These are phyloP conservation scores for Lophotriccus pileatus DNA, from an alignment of 2,797 vertebrate genomes.

Conservation along the genomic window DNA sequence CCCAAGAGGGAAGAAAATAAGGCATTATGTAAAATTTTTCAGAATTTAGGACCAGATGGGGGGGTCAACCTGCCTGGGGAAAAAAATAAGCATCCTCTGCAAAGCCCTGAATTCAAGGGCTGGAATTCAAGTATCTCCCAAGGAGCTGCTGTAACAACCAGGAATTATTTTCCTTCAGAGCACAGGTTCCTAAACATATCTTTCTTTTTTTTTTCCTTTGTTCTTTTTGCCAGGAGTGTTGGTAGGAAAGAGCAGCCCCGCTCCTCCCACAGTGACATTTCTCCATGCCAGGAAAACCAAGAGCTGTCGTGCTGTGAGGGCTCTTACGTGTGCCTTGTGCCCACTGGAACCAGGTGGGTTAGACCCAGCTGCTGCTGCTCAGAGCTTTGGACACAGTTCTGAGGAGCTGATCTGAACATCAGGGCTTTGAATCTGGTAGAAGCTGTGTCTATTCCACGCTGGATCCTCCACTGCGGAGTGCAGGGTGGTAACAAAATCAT, in stretches of 20 bases:
- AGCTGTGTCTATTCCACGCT: background rate
- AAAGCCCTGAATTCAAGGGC: background rate
- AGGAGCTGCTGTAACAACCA: background rate
- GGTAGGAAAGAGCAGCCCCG: background rate
- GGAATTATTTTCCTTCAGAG: background rate
- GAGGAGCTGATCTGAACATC: background rate
- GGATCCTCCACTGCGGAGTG: background rate
- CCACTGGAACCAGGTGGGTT: background rate
- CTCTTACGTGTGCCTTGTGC: background rate
- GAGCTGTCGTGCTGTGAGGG: background rate
- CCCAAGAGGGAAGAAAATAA: background rate
- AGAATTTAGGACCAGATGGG: background rate
- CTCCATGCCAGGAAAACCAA: background rate
- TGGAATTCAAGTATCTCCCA: background rate
- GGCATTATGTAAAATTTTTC: background rate
- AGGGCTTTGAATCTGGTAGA: background rate
- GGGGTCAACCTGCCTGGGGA: background rate
- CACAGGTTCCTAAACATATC: fast-evolving
- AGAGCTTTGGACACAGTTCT: background rate
- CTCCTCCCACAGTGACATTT: conserved; percentile 27
- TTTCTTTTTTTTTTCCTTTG: background rate
- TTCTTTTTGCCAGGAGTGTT: background rate
- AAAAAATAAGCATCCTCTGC: background rate
- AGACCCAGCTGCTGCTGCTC: background rate
- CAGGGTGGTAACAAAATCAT: background rate